Percentiles rank a stretch among this genome's conserved stretches.
Conservation (phyloP, 2,888 invertebrate genomes). For the Ophion ellenae region DNA sequence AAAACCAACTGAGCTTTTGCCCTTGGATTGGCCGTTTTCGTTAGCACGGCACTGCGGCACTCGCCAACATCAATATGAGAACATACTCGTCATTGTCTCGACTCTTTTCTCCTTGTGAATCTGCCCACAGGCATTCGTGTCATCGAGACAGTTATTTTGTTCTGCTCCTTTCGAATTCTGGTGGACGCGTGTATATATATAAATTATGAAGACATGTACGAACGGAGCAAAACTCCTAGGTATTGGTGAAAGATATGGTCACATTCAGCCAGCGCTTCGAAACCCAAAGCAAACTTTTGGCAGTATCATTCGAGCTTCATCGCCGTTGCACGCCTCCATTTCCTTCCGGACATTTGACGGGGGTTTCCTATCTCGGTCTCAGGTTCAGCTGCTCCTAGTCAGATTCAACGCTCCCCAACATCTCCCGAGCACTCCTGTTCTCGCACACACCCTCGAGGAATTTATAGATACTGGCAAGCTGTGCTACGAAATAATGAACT, state of each 20-base stretch:
- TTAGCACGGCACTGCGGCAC: too few relatives aligned
- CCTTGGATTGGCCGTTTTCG: too few relatives aligned
- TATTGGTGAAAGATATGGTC: conserved; percentile 37
- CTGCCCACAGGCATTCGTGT: too few relatives aligned
- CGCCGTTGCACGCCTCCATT: conserved; percentile 19
- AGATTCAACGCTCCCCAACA: conserved; percentile 11
- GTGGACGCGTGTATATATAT: too few relatives aligned
- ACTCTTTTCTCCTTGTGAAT: too few relatives aligned
- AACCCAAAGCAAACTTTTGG: conserved; percentile 45
- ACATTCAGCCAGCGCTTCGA: conserved; percentile 46
- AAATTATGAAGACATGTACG: not conserved
- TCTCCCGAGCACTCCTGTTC: conserved; percentile 29
- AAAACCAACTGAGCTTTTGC: not conserved
- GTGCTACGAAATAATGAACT: conserved; percentile 58
- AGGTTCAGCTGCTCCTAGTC: conserved; percentile 32
- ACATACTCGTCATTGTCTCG: too few relatives aligned
- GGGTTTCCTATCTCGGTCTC: conserved; percentile 41
- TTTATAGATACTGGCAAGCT: conserved; percentile 60
- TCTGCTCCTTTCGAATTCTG: not conserved
- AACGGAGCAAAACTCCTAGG: not conserved
- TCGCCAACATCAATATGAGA: too few relatives aligned
- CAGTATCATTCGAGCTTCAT: conserved; percentile 44
- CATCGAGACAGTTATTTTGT: not conserved
- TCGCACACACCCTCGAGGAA: conserved; percentile 35
- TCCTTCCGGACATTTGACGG: conserved; percentile 51